These are phyloP conservation scores for Melanerpes formicivorus DNA, from an alignment of 2,113 vertebrate genomes.

Conservation along the genomic window DNA sequence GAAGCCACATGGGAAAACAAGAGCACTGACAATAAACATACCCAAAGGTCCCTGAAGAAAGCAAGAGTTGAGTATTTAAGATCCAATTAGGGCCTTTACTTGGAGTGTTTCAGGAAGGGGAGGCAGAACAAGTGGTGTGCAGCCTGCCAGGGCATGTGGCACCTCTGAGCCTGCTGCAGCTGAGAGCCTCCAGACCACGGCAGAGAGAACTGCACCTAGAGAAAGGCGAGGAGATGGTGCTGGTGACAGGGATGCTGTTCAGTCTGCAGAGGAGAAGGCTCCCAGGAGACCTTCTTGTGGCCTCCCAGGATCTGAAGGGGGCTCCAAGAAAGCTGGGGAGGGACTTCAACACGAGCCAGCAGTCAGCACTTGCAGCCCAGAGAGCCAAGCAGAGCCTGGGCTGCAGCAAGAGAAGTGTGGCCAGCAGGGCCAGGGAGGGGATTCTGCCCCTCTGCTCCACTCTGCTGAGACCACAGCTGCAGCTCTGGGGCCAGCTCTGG, in stretches of 20 bases:
- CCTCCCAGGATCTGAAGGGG: too few species aligned
- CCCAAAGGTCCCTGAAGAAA: not conserved
- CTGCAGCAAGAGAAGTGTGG: too few species aligned
- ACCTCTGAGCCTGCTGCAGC: not conserved
- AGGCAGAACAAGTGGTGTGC: not conserved
- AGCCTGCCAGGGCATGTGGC: not conserved
- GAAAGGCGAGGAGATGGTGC: not conserved
- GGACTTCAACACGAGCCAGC: too few species aligned
- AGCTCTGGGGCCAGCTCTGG: too few species aligned
- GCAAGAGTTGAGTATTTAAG: constrained; percentile 13
- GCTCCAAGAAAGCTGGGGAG: too few species aligned
- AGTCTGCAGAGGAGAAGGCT: too few species aligned
- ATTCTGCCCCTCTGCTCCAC: too few species aligned
- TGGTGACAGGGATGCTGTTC: not conserved
- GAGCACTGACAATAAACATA: not conserved
- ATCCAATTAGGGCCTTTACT: not conserved
- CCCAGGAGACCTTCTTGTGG: too few species aligned
- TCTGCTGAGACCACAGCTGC: too few species aligned
- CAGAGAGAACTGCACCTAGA: not conserved
- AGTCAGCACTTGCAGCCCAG: too few species aligned
- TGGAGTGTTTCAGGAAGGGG: not conserved
- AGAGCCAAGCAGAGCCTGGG: too few species aligned
- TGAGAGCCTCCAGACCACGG: not conserved
- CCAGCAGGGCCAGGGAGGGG: too few species aligned
- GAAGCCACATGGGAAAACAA: accelerated